These are phyloP conservation scores for Orthosia cruda DNA, from an alignment of 2,888 invertebrate species.

Conservation along the genomic window DNA sequence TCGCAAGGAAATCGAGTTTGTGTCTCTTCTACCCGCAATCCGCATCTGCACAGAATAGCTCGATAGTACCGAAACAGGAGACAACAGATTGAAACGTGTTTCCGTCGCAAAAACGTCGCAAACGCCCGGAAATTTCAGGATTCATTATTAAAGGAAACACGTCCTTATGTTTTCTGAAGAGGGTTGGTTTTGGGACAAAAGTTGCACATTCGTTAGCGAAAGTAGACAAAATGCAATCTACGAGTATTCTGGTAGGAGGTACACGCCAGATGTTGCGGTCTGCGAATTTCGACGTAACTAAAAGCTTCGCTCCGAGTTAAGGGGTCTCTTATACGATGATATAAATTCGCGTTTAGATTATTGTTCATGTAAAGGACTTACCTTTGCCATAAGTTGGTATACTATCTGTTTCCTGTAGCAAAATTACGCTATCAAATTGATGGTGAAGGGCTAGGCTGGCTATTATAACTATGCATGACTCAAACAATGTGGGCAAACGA, in stretches of 20 bases:
- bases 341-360: constrained; percentile 59
- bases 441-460: neutral
- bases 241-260: constrained; percentile 83
- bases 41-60: constrained; percentile 88
- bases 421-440: neutral
- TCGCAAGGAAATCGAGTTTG: constrained; percentile 85
- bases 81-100: constrained; percentile 88
- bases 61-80: constrained; percentile 84
- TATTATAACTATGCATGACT: too few species aligned
- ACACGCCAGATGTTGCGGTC: constrained; percentile 89
- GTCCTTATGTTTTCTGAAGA: constrained; percentile 63
- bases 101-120: constrained; percentile 78
- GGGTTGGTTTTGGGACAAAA: constrained; percentile 61
- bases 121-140: constrained; percentile 72
- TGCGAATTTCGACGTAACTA: constrained; percentile 88
- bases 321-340: constrained; percentile 72
- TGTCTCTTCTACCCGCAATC: constrained; percentile 82
- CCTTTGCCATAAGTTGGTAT: constrained; percentile 7
- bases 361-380: constrained; percentile 33
- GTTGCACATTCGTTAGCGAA: constrained; percentile 68
- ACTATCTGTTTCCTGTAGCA: neutral
- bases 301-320: constrained; percentile 85
- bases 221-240: constrained; percentile 88
- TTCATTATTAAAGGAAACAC: constrained; percentile 64
- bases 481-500: too few species aligned